These are phyloP conservation scores for Ganaspis brasiliensis DNA, from an alignment of 2,888 invertebrate genomes.

Conservation along the genomic window DNA sequence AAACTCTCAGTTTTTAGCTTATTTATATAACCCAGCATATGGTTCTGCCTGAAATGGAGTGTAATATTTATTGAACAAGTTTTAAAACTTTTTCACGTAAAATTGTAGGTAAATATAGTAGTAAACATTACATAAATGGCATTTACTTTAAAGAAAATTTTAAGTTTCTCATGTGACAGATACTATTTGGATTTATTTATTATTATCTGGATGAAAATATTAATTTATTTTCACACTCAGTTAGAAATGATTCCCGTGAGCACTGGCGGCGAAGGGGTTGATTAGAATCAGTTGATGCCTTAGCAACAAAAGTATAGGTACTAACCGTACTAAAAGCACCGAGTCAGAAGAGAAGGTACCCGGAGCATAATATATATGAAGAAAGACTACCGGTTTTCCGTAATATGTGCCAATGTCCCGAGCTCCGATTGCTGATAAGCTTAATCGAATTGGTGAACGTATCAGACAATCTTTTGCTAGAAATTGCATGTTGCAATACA, in stretches of 20 bases:
- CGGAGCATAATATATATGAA: not conserved
- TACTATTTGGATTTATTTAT: too few species aligned
- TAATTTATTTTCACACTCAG: not conserved
- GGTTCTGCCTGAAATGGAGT: too few species aligned
- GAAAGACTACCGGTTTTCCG: conserved; percentile 53
- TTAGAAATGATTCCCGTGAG: not conserved
- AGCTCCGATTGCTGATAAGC: conserved; percentile 3
- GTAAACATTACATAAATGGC: too few species aligned
- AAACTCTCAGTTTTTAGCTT: too few species aligned
- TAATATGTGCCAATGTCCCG: conserved; percentile 7
- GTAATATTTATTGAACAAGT: too few species aligned
- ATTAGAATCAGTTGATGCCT: conserved; percentile 78
- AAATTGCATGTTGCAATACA: not conserved
- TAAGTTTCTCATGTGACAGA: too few species aligned
- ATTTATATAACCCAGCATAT: too few species aligned
- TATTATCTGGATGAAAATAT: not conserved
- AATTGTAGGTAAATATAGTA: too few species aligned
- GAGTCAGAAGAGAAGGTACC: conserved; percentile 48
- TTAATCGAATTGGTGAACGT: conserved; percentile 25
- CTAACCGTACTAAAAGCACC: conserved; percentile 73
- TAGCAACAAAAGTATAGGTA: conserved; percentile 76
- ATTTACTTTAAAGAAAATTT: too few species aligned
- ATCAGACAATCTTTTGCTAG: conserved; percentile 7
- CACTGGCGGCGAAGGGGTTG: conserved; percentile 61
- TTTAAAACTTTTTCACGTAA: too few species aligned